A percentile compares a stretch with the other conserved stretches of the same genome.
phyloP scores from a whole-genome alignment of 2,888 invertebrate species.

The Aproaerema taeniolella region DNA sequence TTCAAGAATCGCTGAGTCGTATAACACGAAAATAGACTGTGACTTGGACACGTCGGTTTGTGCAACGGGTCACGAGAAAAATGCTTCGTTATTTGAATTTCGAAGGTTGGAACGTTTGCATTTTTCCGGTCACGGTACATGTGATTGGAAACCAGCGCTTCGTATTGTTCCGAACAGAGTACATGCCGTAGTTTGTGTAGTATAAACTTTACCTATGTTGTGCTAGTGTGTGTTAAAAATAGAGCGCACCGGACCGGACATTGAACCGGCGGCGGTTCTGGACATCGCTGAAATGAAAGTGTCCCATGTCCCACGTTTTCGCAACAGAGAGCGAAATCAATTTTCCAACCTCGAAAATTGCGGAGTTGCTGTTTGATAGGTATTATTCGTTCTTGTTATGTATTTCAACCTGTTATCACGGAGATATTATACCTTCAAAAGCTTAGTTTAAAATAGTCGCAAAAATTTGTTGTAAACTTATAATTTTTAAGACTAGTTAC shows the following conservation, averaged over 20 bases:
- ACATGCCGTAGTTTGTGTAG: constrained; percentile 46
- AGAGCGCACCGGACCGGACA: constrained; percentile 65
- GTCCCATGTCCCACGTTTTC: constrained; percentile 54
- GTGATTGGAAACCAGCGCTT: constrained; percentile 27
- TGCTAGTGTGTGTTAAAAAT: constrained; percentile 59
- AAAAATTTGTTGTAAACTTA: too few relatives aligned
- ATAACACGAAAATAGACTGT: constrained; percentile 5
- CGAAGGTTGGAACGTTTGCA: background rate
- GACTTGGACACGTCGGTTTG: background rate
- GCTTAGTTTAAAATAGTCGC: too few relatives aligned
- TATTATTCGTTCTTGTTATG: background rate
- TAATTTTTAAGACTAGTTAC: too few relatives aligned
- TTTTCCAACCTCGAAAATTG: constrained; percentile 40
- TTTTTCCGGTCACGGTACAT: constrained; percentile 26
- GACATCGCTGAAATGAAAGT: constrained; percentile 67
- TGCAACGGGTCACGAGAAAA: constrained; percentile 7
- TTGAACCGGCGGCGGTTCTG: constrained; percentile 62
- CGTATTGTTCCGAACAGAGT: constrained; percentile 41
- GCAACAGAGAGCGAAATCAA: constrained; percentile 51
- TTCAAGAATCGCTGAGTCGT: constrained; percentile 8
- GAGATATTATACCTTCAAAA: too few relatives aligned
- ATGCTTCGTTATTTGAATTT: constrained; percentile 11
- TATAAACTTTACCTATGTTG: constrained; percentile 30
- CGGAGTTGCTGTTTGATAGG: constrained; percentile 1
- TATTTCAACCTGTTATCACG: too few relatives aligned